phyloP scores from a whole-genome alignment of 2,888 invertebrate genomes.

The Xestia sexstrigata region DNA sequence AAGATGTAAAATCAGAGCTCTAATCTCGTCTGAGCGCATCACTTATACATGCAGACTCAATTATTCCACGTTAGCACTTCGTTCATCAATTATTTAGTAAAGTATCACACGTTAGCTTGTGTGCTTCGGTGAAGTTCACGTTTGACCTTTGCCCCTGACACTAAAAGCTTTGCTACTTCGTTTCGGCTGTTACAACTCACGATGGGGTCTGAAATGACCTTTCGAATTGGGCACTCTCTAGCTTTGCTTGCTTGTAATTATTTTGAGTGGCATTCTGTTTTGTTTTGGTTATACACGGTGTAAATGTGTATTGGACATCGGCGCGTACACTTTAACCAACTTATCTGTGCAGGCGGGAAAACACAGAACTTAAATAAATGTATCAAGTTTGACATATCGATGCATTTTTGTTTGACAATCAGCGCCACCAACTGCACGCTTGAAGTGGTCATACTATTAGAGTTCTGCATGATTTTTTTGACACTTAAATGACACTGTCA shows the following conservation, averaged over 20 bases:
- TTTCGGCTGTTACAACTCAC: conserved; percentile 48
- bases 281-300: background rate
- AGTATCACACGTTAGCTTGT: conserved; percentile 39
- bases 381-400: background rate
- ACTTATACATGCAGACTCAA: conserved; percentile 46
- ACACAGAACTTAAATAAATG: background rate
- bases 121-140: conserved; percentile 32
- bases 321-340: background rate
- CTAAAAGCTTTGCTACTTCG: conserved; percentile 48
- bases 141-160: conserved; percentile 50
- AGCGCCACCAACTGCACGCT: background rate
- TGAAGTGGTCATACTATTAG: too few relatives aligned
- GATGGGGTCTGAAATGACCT: conserved; percentile 47
- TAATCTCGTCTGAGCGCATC: conserved; percentile 18
- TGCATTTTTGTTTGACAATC: background rate
- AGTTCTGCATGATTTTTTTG: background rate
- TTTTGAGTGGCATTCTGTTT: conserved; percentile 38
- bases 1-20: conserved; percentile 30
- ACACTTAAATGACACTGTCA: background rate
- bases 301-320: too few relatives aligned
- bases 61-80: conserved; percentile 57
- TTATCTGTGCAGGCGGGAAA: background rate
- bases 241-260: conserved; percentile 24
- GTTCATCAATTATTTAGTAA: conserved; percentile 57
- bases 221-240: conserved; percentile 41